A percentile compares a stretch with the other conserved stretches of the same genome.
Conservation (phyloP, 2,113 vertebrate species). For the Oryzias curvinotus region DNA sequence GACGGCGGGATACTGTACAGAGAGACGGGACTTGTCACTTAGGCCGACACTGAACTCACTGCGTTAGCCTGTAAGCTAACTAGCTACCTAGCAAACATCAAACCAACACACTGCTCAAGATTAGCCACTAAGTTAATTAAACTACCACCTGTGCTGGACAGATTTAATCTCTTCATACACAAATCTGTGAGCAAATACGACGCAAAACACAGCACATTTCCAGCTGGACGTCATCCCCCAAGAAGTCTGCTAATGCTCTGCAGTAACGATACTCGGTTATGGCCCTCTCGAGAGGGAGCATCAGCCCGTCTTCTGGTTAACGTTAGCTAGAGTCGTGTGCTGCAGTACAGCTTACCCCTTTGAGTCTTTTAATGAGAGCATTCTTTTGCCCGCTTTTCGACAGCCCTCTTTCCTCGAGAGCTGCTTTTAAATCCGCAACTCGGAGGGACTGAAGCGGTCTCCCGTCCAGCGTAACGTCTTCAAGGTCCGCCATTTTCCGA, state of each 20-base stretch:
- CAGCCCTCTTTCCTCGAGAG: conserved; percentile 87
- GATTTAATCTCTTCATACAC: background rate
- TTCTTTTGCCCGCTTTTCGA: conserved; percentile 92
- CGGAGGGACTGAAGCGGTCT: conserved; percentile 91
- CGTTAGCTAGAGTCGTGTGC: conserved; percentile 29
- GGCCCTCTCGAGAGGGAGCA: conserved; percentile 67
- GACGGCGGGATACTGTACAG: conserved; percentile 5
- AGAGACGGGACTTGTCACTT: conserved; percentile 26
- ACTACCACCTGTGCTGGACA: conserved; percentile 1
- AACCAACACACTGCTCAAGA: conserved; percentile 43
- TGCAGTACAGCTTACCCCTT: conserved; percentile 82
- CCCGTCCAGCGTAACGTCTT: conserved; percentile 96
- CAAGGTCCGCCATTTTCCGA: conserved; percentile 94
- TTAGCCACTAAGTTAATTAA: conserved; percentile 38
- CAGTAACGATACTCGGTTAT: conserved; percentile 48
- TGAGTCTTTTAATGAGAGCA: conserved; percentile 89
- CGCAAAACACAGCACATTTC: background rate
- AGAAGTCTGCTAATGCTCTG: conserved; percentile 41
- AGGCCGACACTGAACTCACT: conserved; percentile 56
- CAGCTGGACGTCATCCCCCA: conserved; percentile 9
- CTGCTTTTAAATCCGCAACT: conserved; percentile 90
- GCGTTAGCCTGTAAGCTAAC: conserved; percentile 64
- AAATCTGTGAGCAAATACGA: background rate
- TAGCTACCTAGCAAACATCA: conserved; percentile 67
- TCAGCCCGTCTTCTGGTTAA: conserved; percentile 66